Evolutionary conservation across 2,888 invertebrate species (phyloP).

Genomic region (Hemaris fuciformis): DNA sequence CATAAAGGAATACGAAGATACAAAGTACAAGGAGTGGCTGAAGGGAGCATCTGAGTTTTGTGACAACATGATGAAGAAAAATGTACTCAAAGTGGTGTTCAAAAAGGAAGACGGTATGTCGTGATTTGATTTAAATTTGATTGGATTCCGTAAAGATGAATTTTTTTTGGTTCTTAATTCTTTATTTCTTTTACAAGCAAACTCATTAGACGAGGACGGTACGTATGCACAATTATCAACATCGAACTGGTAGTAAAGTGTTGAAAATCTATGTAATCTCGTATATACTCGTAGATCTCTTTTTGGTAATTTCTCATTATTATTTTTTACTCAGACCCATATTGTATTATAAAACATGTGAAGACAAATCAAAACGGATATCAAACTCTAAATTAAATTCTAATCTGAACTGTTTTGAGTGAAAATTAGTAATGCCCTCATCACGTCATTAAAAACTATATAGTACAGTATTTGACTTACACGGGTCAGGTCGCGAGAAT

Average conservation of each 20-base stretch:
- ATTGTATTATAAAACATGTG: too few species aligned
- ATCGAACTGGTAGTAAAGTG: too few species aligned
- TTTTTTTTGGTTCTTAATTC: background rate
- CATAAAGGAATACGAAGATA: conserved; percentile 88
- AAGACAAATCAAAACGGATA: too few species aligned
- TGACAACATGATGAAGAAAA: conserved; percentile 85
- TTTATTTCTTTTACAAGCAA: conserved; percentile 25
- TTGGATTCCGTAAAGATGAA: background rate
- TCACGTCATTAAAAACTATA: background rate
- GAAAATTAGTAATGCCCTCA: background rate
- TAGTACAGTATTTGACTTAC: background rate
- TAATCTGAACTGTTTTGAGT: too few species aligned
- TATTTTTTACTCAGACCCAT: too few species aligned
- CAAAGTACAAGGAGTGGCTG: conserved; percentile 87
- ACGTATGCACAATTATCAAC: too few species aligned
- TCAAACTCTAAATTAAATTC: too few species aligned
- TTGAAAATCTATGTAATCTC: too few species aligned
- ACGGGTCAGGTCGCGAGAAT: background rate
- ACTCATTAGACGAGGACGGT: conserved; percentile 40
- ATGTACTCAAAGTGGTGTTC: conserved; percentile 83
- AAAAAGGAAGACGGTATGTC: conserved; percentile 56
- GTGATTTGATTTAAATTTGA: background rate
- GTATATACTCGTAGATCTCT: too few species aligned
- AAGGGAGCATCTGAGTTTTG: conserved; percentile 83
- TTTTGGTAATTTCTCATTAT: too few species aligned